Percentiles rank a stretch among this genome's conserved stretches.
Evolutionary conservation across 2,888 invertebrate genomes (phyloP).

Genomic region (Spisula subtruncata): DNA sequence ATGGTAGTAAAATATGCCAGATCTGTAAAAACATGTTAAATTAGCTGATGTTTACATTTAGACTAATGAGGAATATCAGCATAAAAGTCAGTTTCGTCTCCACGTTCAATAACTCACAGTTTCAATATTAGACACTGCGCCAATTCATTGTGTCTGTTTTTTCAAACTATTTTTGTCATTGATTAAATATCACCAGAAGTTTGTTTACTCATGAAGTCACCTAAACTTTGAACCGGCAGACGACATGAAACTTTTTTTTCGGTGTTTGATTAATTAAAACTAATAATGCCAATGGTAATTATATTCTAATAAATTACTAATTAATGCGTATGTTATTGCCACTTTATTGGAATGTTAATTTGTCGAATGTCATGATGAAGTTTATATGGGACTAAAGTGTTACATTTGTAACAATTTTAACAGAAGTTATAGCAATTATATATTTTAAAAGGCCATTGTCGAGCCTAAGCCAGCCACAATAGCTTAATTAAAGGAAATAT

Average conservation of each 20-base stretch:
- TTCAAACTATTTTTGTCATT: conserved; percentile 27
- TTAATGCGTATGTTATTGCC: background rate
- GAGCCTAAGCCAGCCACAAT: too few relatives aligned
- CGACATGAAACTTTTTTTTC: background rate
- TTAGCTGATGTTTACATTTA: background rate
- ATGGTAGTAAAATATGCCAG: conserved; percentile 24
- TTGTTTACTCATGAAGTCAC: background rate
- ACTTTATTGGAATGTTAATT: too few relatives aligned
- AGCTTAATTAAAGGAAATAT: too few relatives aligned
- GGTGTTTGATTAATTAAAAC: conserved; percentile 8
- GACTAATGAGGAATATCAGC: background rate
- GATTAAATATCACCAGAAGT: background rate
- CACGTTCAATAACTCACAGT: background rate
- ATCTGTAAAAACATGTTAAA: conserved; percentile 1
- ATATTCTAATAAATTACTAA: background rate
- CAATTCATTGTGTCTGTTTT: background rate
- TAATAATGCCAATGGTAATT: background rate
- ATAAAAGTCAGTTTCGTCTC: background rate
- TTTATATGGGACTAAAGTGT: too few relatives aligned
- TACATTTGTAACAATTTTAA: too few relatives aligned
- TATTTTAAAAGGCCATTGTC: too few relatives aligned
- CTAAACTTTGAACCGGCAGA: background rate
- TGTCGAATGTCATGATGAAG: too few relatives aligned
- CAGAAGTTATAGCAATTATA: too few relatives aligned
- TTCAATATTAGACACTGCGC: background rate